A percentile compares a stretch with the other conserved stretches of the same genome.
These are phyloP conservation scores for Drosophila infuscata DNA, from an alignment of 2,888 invertebrate genomes.

Conservation along the genomic window DNA sequence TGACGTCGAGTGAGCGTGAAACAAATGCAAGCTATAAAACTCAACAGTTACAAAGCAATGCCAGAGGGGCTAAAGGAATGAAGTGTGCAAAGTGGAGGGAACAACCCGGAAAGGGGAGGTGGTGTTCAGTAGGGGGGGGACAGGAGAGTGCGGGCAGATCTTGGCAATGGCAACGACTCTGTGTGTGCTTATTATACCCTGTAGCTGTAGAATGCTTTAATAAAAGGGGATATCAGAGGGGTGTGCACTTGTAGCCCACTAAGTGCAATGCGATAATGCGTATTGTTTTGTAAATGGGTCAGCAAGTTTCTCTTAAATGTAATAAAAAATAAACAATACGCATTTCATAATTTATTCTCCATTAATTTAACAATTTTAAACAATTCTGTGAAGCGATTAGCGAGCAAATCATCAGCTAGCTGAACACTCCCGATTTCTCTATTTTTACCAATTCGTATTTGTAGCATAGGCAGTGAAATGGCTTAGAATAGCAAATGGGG, in stretches of 20 bases:
- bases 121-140: background rate
- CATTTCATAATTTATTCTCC: background rate
- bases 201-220: background rate
- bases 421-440: background rate
- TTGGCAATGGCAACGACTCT: conserved; percentile 21
- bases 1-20: conserved; percentile 81
- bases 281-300: background rate
- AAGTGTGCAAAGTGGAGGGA: background rate
- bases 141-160: background rate
- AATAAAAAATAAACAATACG: background rate
- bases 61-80: conserved; percentile 36
- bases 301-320: background rate
- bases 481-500: conserved; percentile 51
- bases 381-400: no score
- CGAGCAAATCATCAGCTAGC: background rate
- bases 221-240: background rate
- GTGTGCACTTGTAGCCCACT: background rate
- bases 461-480: conserved; percentile 59
- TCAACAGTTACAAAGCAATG: conserved; percentile 71
- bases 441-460: conserved; percentile 55
- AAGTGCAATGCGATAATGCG: background rate
- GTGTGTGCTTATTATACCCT: conserved; percentile 45
- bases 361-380: background rate
- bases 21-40: conserved; percentile 81
- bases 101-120: background rate